Conservation (phyloP, 30 jellyfish, hydroid and myxozoan genomes). For the Euphysa ruthae region DNA sequence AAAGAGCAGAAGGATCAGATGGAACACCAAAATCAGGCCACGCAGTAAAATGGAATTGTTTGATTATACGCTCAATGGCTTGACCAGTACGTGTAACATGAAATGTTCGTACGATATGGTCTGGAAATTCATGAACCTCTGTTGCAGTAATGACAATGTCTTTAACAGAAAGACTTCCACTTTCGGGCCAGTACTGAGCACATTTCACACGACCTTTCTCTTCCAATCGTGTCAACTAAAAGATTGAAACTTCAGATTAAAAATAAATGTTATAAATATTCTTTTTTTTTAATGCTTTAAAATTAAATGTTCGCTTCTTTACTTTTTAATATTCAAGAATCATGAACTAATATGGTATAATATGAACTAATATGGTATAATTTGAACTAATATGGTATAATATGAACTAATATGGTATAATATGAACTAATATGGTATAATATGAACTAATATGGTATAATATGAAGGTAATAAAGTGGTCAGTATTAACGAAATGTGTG, state of each 20-base stretch:
- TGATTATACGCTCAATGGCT: constrained; percentile 60
- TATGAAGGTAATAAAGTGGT: no score
- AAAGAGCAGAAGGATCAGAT: constrained; percentile 64
- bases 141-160: constrained; percentile 55
- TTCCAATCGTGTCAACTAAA: constrained; percentile 61
- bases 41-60: constrained; percentile 76
- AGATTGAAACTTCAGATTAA: not conserved
- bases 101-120: constrained; percentile 62
- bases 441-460: no score
- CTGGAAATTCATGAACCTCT: constrained; percentile 70
- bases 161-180: constrained; percentile 50
- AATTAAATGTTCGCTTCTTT: no score
- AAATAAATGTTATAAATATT: not conserved
- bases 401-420: no score
- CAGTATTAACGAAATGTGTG: no score
- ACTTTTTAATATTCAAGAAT: no score
- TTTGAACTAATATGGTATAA: no score
- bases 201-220: constrained; percentile 91
- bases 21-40: constrained; percentile 99
- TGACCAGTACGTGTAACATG: constrained; percentile 80
- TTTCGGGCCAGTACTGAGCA: constrained; percentile 94
- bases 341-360: no score
- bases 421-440: no score
- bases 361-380: no score
- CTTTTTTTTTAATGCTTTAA: not conserved